A percentile compares a stretch with the other conserved stretches of the same genome.
Evolutionary conservation across 1,140 invertebrate species (phyloP).

Genomic region (Plodia interpunctella): DNA sequence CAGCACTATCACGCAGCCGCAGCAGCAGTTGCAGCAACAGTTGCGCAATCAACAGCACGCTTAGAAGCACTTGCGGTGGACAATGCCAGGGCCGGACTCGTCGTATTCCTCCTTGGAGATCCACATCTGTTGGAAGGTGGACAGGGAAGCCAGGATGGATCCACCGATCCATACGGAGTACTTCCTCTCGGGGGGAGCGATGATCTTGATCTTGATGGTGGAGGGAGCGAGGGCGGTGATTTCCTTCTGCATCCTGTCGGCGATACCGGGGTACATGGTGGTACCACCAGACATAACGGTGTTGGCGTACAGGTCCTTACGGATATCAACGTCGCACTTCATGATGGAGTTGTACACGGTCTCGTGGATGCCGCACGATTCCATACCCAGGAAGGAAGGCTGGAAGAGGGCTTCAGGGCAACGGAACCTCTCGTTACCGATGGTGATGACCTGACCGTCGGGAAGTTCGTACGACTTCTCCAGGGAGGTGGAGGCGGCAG

Average conservation of each 20-base stretch:
- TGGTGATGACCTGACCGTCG: conserved; percentile 97
- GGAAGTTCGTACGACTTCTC: conserved; percentile 97
- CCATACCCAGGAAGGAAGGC: conserved; percentile 96
- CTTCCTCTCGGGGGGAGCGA: conserved; percentile 94
- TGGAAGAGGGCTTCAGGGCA: conserved; percentile 98
- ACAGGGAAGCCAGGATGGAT: conserved; percentile 90
- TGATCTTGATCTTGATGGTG: conserved; percentile 96
- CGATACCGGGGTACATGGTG: conserved; percentile 96
- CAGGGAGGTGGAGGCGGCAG: conserved; percentile 92
- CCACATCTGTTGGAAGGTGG: conserved; percentile 96
- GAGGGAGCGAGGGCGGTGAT: conserved; percentile 93
- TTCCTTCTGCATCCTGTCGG: conserved; percentile 92
- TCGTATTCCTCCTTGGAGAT: conserved; percentile 95
- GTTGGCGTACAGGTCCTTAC: conserved; percentile 97
- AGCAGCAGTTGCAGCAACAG: conserved; percentile 24
- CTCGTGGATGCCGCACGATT: conserved; percentile 95
- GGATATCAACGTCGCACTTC: conserved; percentile 97
- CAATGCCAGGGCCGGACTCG: conserved; percentile 93
- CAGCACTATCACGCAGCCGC: conserved; percentile 53
- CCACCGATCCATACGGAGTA: conserved; percentile 95
- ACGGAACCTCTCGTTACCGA: conserved; percentile 97
- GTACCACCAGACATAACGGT: conserved; percentile 97
- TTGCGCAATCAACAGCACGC: conserved; percentile 45
- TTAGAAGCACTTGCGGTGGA: conserved; percentile 97
- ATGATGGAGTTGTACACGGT: conserved; percentile 98